phyloP scores from a whole-genome alignment of 2,797 vertebrate species.

The Silurus lanzhouensis region DNA sequence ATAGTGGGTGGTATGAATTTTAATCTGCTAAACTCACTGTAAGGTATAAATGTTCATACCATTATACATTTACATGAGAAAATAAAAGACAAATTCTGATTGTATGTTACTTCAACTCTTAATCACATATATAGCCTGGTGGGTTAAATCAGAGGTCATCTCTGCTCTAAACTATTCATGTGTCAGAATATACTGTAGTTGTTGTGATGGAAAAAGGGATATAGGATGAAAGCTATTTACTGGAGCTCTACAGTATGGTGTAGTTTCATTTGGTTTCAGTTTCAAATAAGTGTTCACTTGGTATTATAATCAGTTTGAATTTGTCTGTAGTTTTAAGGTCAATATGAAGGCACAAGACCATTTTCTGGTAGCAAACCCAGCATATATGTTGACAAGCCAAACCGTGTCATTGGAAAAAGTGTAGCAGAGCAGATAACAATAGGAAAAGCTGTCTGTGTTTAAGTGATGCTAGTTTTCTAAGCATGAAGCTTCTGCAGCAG shows the following conservation, averaged over 20 bases:
- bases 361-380: no score
- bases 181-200: not conserved
- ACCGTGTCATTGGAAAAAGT: no score
- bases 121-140: not conserved
- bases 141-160: not conserved
- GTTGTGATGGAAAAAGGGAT: not conserved
- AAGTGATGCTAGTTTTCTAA: no score
- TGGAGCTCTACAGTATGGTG: not conserved
- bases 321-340: not conserved
- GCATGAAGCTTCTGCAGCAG: not conserved
- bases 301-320: not conserved
- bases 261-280: no score
- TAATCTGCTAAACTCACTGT: not conserved
- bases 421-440: no score
- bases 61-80: not conserved
- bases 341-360: not conserved
- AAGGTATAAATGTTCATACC: not conserved
- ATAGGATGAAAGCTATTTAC: not conserved
- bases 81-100: not conserved
- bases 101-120: not conserved
- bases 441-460: no score
- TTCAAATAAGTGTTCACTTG: not conserved
- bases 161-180: not conserved
- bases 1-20: not conserved
- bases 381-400: no score